Base-by-base conservation (phyloP, 2,113 vertebrate genomes). In the Microtus oregoni region DNA sequence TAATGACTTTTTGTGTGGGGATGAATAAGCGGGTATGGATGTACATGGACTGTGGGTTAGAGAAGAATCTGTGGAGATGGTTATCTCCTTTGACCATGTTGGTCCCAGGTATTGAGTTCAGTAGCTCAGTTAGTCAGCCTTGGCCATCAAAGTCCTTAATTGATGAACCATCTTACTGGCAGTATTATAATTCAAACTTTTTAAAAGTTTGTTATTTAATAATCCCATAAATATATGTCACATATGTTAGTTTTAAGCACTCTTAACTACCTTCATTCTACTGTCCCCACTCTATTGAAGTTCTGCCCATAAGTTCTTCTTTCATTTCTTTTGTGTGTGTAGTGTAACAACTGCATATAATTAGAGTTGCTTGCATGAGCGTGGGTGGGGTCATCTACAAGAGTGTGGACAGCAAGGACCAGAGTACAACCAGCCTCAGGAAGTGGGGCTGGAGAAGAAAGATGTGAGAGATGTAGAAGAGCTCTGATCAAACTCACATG, bases 401-500 rank as follows among this genome's bases (percentile, higher is more conserved):
- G 10, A 47, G 11, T 3, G 7, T 86, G 65, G 30, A 11, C 30
- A 86, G 5, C 30, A 86, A 15, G 30, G 35, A 44, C 4, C 3
- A 68, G 58, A 15, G 35, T 24, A 5, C 61, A 73, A 26, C 4
- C 61, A 78, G 58, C 35, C 10, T 32, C 50, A 82, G 52, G 32
- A 50, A 47, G 3, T 15, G 4, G 28, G 58, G 26, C 32, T 52
- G 2, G 7, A 3, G 19, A 3, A 52, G 22, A 70, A 32, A 55
- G 19, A 5, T 12, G 1, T n/a, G 19, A 14, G 9, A 3, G 15
- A 4, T 1, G 5, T 4, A 24, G 44, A 72, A 1, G 26, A 22
- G 17, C 14, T 50, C 20, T 85, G 6, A 13, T 65, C 41, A 85
- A 2, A 97, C 96, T 97, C 89, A 97, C 97, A 97, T 95, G 65